Evolutionary conservation across 2,888 invertebrate species (phyloP), one percentile per base, ranked within the genome.

Genomic region (Microplitis deprimator): DNA sequence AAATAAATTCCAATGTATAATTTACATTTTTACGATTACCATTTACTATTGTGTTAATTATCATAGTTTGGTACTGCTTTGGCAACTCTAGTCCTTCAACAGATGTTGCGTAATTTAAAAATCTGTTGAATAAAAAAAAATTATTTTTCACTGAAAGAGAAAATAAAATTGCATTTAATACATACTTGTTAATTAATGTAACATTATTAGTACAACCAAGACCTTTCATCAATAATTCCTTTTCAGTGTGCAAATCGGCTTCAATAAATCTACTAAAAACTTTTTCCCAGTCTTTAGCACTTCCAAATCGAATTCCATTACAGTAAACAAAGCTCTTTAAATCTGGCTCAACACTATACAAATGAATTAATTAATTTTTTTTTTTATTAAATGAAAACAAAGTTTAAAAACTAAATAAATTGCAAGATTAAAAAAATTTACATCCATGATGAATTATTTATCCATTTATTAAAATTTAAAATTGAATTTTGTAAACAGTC

Each of bases 381-480:
- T 17, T 68, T 61, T 6, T 6, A 10, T 69, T 50, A 61, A 64
- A 29, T 5, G 50, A 6, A 13, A 69, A 64, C 3, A 69, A 59
- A 59, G 50, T 20, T 38, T 29, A 29, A 29, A 29, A 29, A 29
- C 29, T 29, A 29, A 29, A 29, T 29, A 29, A 29, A 29, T 29
- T 29, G 3, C 29, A 29, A 29, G 29, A 29, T 29, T 29, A 29
- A 29, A 29, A 29, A 29, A 69, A n/a, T 67, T 72, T 29, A 79
- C 80, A 29, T 77, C n/a, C 73, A 71, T 6, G 68, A 72, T 16
- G 68, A 50, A 64, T 77, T 73, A 8, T 20, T 40, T 0, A 86
- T 83, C 87, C 87, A 88, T 41, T 80, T 77, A 59, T 78, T 75
- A 75, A 87, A 88, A 38, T 84, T 65, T 60, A 73, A 75, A 74